Conservation (phyloP, 1,140 invertebrate genomes). For the Meteorus sp. region DNA sequence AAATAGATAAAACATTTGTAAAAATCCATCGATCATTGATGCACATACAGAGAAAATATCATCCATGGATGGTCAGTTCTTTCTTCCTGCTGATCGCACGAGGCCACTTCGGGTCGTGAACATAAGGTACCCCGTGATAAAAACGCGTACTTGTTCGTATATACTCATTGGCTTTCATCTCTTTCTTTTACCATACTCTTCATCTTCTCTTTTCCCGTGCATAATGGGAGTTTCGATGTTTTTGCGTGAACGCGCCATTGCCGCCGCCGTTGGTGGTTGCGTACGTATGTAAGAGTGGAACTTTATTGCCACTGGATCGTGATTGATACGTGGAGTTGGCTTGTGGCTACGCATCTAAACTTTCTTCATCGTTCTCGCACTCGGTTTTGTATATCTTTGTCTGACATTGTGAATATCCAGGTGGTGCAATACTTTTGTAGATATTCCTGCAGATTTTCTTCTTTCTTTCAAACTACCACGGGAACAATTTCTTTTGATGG, state of each 20-base stretch:
- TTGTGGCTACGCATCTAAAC: conserved; percentile 11
- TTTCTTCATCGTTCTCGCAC: neutral
- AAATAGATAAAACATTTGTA: neutral
- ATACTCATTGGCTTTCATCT: neutral
- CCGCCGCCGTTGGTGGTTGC: neutral
- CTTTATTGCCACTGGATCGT: conserved; percentile 32
- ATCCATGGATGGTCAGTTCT: conserved; percentile 3
- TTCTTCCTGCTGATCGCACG: neutral
- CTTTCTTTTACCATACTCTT: neutral
- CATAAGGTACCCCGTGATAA: conserved; percentile 14
- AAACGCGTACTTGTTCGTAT: neutral
- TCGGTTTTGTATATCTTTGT: neutral
- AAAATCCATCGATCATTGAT: neutral
- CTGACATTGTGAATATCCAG: too few species aligned
- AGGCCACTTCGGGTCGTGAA: conserved; percentile 1
- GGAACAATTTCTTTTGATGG: neutral
- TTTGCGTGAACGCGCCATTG: conserved; percentile 9
- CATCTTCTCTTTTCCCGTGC: conserved; percentile 1
- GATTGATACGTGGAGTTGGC: conserved; percentile 27
- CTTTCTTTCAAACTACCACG: neutral
- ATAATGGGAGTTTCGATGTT: conserved; percentile 30
- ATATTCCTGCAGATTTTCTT: neutral
- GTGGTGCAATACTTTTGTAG: too few species aligned
- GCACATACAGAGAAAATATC: neutral
- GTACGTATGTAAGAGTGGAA: too few species aligned